Evolutionary conservation across 2,113 vertebrate genomes (phyloP).

Genomic region (Limanda limanda): DNA sequence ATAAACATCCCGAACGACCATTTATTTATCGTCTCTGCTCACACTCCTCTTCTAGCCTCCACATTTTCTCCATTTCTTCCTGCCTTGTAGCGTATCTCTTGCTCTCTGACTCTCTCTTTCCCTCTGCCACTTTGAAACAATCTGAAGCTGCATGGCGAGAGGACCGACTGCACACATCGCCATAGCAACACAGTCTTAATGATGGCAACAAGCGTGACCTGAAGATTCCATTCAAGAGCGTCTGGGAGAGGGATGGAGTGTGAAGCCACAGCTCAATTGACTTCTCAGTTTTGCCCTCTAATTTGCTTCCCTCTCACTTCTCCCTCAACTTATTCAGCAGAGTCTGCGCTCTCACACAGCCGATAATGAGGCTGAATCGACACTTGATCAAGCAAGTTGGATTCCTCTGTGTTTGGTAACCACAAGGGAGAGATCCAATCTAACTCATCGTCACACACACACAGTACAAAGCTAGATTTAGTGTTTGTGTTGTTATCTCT

Average conservation of each 20-base stretch:
- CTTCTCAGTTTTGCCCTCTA: constrained; percentile 73
- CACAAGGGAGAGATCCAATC: constrained; percentile 38
- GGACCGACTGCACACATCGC: constrained; percentile 64
- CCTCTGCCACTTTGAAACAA: constrained; percentile 68
- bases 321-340: constrained; percentile 63
- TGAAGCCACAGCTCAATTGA: constrained; percentile 77
- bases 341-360: constrained; percentile 39
- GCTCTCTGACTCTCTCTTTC: constrained; percentile 11
- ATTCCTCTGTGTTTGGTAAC: constrained; percentile 51
- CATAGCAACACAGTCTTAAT: constrained; percentile 80
- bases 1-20: neutral
- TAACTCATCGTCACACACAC: constrained; percentile 19
- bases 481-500: constrained; percentile 33
- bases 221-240: constrained; percentile 71
- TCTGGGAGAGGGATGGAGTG: constrained; percentile 69
- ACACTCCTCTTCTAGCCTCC: neutral
- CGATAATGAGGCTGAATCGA: constrained; percentile 68
- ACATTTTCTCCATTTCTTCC: constrained; percentile 17
- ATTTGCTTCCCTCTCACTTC: constrained; percentile 68
- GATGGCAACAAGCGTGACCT: constrained; percentile 78
- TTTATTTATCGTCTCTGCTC: constrained; percentile 12
- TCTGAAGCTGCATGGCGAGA: constrained; percentile 48
- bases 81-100: constrained; percentile 33
- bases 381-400: constrained; percentile 65
- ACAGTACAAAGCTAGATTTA: constrained; percentile 8